A percentile compares a stretch with the other conserved stretches of the same genome.
Evolutionary conservation across 2,797 vertebrate genomes (phyloP).

Genomic region (Babyrousa celebensis): DNA sequence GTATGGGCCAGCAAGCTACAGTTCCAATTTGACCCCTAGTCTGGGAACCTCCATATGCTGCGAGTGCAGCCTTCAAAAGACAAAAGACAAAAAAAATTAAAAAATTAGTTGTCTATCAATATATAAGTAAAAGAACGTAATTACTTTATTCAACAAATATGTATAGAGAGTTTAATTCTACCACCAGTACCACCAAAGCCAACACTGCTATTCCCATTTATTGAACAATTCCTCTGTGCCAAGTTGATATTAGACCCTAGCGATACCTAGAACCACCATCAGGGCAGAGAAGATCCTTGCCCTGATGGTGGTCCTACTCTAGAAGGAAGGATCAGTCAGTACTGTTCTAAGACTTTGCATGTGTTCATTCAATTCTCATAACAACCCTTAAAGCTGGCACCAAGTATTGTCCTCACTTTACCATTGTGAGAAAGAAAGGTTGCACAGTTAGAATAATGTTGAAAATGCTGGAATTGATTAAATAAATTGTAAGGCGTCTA

Average conservation of each 20-base stretch:
- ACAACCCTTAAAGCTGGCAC: background rate
- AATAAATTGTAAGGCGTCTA: background rate
- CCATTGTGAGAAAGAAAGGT: background rate
- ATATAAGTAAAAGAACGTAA: background rate
- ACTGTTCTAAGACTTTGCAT: background rate
- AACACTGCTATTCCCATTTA: background rate
- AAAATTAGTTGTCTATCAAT: slow-evolving; percentile 15
- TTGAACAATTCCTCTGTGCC: background rate
- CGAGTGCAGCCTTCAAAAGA: no score
- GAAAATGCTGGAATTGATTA: background rate
- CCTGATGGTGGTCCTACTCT: background rate
- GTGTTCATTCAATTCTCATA: background rate
- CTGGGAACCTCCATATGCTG: no score
- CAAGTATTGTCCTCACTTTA: background rate
- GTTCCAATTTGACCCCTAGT: no score
- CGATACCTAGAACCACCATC: background rate
- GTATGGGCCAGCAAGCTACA: no score
- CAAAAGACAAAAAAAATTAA: no score
- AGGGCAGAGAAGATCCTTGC: background rate
- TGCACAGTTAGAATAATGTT: background rate
- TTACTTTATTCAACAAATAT: slow-evolving; percentile 16
- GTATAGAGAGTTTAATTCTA: background rate
- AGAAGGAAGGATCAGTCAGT: background rate
- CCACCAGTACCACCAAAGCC: background rate
- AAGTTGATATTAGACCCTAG: background rate